phyloP scores from a whole-genome alignment of 2,113 vertebrate species.

The Neotragus moschatus region DNA sequence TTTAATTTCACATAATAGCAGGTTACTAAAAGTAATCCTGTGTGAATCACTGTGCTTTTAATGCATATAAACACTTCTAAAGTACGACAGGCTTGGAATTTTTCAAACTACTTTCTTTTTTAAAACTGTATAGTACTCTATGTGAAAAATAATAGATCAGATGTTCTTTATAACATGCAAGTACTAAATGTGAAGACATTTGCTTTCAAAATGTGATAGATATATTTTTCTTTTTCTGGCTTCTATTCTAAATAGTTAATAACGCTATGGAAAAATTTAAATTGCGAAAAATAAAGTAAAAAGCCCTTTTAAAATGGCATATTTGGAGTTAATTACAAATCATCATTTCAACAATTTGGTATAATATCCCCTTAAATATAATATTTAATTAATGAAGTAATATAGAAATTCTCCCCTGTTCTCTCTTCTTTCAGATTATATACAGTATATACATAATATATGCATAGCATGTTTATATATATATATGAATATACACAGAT shows the following conservation, averaged over 20 bases:
- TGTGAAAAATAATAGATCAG: not conserved
- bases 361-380: not conserved
- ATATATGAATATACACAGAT: accelerated
- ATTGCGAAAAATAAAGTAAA: not conserved
- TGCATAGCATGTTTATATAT: not conserved
- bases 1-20: not conserved
- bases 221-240: not conserved
- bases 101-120: not conserved
- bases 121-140: not conserved
- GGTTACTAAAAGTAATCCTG: not conserved
- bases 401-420: not conserved
- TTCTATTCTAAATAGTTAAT: not conserved
- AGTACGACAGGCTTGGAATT: not conserved
- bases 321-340: not conserved
- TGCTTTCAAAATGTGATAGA: not conserved
- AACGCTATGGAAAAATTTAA: not conserved
- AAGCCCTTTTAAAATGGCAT: not conserved
- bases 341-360: not conserved
- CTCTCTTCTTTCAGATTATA: not conserved
- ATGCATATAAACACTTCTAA: not conserved
- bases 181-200: not conserved
- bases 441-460: too few relatives aligned
- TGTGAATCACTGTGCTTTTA: not conserved
- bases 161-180: not conserved
- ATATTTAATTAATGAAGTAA: not conserved